Conservation (phyloP, 2,797 vertebrate genomes). For the Aplochiton taeniatus region DNA sequence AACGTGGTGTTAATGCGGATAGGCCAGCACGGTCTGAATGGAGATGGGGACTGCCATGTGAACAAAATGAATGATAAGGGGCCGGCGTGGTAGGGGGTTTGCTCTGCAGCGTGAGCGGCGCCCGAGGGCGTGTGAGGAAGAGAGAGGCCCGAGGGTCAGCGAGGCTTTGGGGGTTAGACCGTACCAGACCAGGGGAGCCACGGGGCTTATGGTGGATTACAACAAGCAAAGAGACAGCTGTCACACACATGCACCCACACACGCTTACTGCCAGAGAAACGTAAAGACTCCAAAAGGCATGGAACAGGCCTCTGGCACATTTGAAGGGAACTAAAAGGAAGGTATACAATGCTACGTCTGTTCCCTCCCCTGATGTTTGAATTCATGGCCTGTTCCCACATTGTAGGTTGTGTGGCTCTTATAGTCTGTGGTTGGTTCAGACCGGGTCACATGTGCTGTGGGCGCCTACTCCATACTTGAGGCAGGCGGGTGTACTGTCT, state of each 20-base stretch:
- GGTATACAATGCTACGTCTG: too few species aligned
- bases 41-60: too few species aligned
- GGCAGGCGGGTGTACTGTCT: conserved; percentile 17
- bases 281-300: conserved; percentile 18
- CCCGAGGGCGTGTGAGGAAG: too few species aligned
- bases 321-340: neutral
- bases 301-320: conserved; percentile 1
- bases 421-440: neutral
- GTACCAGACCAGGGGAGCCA: conserved; percentile 56
- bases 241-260: conserved; percentile 22
- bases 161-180: too few species aligned
- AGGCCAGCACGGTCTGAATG: too few species aligned
- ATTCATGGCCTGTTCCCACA: neutral
- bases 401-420: conserved; percentile 5
- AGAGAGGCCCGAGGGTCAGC: too few species aligned
- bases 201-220: conserved; percentile 64
- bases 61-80: too few species aligned
- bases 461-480: neutral
- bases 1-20: too few species aligned
- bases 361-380: too few species aligned
- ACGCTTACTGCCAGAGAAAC: neutral
- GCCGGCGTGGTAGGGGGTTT: too few species aligned
- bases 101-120: too few species aligned
- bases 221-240: conserved; percentile 59
- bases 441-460: neutral